A percentile compares a stretch with the other conserved stretches of the same genome.
Conservation (phyloP, 2,888 invertebrate species). For the Sesia apiformis region DNA sequence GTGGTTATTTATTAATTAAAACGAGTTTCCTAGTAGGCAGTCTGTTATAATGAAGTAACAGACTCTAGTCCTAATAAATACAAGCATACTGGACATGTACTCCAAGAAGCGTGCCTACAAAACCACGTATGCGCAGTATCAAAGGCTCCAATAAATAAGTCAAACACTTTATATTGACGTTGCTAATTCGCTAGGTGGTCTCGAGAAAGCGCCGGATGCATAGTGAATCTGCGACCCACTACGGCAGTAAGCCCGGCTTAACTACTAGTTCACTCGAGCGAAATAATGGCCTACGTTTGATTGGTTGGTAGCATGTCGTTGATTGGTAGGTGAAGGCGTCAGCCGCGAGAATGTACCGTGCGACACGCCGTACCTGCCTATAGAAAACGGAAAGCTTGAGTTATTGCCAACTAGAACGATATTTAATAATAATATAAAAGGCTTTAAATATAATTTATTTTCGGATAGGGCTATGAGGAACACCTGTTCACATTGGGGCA, state of each 20-base stretch:
- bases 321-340: conserved; percentile 34
- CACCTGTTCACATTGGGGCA: no score
- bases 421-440: no score
- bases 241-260: conserved; percentile 21
- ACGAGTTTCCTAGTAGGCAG: no score
- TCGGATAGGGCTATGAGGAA: no score
- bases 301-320: conserved; percentile 36
- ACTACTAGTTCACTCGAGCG: conserved; percentile 26
- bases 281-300: conserved; percentile 37
- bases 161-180: background rate
- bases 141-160: background rate
- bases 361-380: background rate
- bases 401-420: background rate
- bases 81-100: background rate
- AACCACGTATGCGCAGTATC: background rate
- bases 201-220: conserved; percentile 42
- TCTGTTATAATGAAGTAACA: no score
- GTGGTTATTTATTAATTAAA: no score
- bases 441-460: no score
- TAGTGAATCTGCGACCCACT: conserved; percentile 30
- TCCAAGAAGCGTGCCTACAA: background rate
- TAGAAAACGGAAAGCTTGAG: background rate
- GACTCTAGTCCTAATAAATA: background rate
- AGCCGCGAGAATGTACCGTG: conserved; percentile 3
- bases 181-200: conserved; percentile 16